Evolutionary conservation across 2,113 vertebrate genomes (phyloP), one percentile per base, ranked within the genome.

Genomic region (Empidonax traillii): DNA sequence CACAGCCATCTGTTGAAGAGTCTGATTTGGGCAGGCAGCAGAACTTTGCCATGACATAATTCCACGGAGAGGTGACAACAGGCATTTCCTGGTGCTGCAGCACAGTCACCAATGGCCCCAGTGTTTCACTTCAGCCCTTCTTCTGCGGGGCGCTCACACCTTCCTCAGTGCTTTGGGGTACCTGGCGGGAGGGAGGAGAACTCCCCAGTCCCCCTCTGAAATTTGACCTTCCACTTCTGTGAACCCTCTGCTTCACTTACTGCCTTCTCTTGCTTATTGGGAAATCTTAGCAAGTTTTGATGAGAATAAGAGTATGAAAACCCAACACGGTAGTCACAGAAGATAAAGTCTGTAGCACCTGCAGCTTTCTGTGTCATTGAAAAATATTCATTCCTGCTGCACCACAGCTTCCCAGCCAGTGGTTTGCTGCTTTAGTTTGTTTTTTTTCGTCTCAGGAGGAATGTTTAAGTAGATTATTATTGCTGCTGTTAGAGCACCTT

Each of bases 1-100:
- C 96, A 87, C 52, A 78, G 87, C 92, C 30, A 44, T 97, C 96
- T 97, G 93, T 51, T 69, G 33, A 88, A 72, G 90, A 97, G 94
- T 43, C 71, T 58, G 94, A 77, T 91, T 96, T 87, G 89, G 65
- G 82, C 92, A 94, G 93, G 75, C 87, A 71, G 73, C 58, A 78
- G 56, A 79, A 47, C 79, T 95, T 96, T 96, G 51, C 95, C 93
- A 88, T 97, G 88, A 86, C 85, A 30, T 67, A 92, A 93, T 89
- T 68, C 3, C 27, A 58, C 11, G 49, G 76, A 75, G 62, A 82
- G 35, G 61, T 61, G 90, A 63, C 61, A 92, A 25, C 66, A 90
- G 59, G 47, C 21, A 63, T 78, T 96, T 93, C 95, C 74, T 94
- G 92, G n/a, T 94, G 81, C 78, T 81, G 78, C 4, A 2, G 3